A percentile compares a stretch with the other conserved stretches of the same genome.
Conservation (phyloP, 2,113 vertebrate species). For the Alethe castanea region DNA sequence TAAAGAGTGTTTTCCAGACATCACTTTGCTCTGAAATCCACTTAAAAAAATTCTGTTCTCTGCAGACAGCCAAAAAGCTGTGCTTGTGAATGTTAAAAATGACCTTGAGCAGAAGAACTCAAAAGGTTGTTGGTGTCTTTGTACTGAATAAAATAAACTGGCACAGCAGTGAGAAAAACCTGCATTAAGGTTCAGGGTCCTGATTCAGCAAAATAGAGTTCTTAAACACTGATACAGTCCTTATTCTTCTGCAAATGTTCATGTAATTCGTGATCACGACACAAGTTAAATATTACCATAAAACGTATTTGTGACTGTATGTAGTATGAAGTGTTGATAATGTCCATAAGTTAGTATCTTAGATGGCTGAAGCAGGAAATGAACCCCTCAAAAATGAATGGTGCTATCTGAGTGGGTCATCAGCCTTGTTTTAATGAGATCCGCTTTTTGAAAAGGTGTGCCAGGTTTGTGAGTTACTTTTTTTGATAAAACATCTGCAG, state of each 20-base stretch:
- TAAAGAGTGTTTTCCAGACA: slow-evolving; percentile 19
- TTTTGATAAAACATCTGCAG: not conserved
- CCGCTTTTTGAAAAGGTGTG: not conserved
- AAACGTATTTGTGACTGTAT: not conserved
- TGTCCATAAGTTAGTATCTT: not conserved
- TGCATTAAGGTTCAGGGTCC: slow-evolving; percentile 8
- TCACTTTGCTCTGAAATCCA: slow-evolving; percentile 22
- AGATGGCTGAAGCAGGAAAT: not conserved
- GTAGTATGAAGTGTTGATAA: not conserved
- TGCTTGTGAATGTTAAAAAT: slow-evolving; percentile 58
- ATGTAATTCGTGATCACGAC: not conserved
- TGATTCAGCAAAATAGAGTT: slow-evolving; percentile 39
- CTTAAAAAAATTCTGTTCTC: not conserved
- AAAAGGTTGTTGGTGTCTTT: slow-evolving; percentile 30
- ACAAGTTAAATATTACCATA: not conserved
- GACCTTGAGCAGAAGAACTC: slow-evolving; percentile 47
- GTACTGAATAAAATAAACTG: slow-evolving; percentile 54
- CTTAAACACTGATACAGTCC: not conserved
- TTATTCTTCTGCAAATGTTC: not conserved
- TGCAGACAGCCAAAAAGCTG: slow-evolving; percentile 52
- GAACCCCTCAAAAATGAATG: not conserved
- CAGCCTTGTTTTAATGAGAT: not conserved
- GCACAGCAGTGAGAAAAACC: slow-evolving; percentile 44
- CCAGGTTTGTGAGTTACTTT: not conserved
- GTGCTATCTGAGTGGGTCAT: not conserved